phyloP scores from a whole-genome alignment of 2,797 vertebrate genomes.

The Momotus momota region DNA sequence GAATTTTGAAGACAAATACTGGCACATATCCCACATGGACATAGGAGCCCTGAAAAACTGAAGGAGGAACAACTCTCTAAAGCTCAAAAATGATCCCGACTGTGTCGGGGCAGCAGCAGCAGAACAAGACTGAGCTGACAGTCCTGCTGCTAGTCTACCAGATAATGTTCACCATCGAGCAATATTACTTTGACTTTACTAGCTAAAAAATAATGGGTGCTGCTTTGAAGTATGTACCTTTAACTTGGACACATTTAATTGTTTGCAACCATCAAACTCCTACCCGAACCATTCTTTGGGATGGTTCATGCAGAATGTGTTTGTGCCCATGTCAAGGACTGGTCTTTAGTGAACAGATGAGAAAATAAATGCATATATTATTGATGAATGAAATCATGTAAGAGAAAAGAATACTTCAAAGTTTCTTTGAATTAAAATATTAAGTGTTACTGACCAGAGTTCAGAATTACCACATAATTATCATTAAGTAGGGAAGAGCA shows the following conservation, averaged over 20 bases:
- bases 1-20: not conserved
- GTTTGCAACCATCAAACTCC: not conserved
- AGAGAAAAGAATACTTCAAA: not conserved
- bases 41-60: not conserved
- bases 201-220: not conserved
- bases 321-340: not conserved
- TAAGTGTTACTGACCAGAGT: not conserved
- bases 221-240: not conserved
- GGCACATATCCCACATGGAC: not conserved
- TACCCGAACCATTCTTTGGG: not conserved
- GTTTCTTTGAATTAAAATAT: not conserved
- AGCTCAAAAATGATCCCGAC: not conserved
- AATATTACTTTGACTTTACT: not conserved
- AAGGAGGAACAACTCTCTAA: not conserved
- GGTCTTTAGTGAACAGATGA: not conserved
- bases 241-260: not conserved
- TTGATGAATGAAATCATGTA: not conserved
- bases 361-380: not conserved
- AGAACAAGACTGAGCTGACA: not conserved
- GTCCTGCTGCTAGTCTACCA: not conserved
- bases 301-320: not conserved
- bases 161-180: not conserved
- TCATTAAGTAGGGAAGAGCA: not conserved
- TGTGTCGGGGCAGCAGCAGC: not conserved
- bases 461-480: not conserved